A percentile compares a stretch with the other conserved stretches of the same genome.
Conservation (phyloP, 2,113 vertebrate genomes). For the Poeciliopsis prolifica region DNA sequence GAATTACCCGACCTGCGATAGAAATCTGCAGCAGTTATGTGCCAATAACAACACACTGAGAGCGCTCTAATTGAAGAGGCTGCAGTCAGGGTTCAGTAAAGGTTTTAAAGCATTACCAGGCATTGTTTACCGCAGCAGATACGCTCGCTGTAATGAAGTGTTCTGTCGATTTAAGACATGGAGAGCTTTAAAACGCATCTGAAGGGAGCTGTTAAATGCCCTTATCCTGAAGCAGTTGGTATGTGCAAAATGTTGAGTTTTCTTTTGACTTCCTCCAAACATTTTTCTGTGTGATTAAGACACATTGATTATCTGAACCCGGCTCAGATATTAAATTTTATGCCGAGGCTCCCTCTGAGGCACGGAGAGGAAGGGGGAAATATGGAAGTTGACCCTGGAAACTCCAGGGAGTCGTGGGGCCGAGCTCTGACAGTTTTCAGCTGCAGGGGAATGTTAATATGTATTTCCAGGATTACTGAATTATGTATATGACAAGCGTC, state of each 20-base stretch:
- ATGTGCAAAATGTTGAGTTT: background rate
- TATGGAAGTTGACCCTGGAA: constrained; percentile 65
- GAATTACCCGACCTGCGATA: constrained; percentile 82
- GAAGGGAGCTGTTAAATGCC: constrained; percentile 31
- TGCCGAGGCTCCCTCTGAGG: constrained; percentile 41
- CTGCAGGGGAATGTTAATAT: constrained; percentile 75
- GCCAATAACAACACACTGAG: constrained; percentile 81
- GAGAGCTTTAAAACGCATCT: constrained; percentile 39
- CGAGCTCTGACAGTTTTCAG: constrained; percentile 59
- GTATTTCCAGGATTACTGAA: constrained; percentile 94
- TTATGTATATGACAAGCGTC: constrained; percentile 87
- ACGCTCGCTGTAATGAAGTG: constrained; percentile 55
- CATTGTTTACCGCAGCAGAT: constrained; percentile 65
- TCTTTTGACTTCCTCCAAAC: constrained; percentile 11
- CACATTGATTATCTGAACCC: constrained; percentile 57
- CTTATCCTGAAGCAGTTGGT: constrained; percentile 7
- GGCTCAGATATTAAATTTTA: constrained; percentile 60
- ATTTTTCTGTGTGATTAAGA: constrained; percentile 49
- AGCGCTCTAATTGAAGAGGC: constrained; percentile 74
- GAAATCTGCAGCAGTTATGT: constrained; percentile 76
- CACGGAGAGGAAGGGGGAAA: constrained; percentile 41
- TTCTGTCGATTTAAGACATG: constrained; percentile 67
- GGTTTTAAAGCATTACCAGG: constrained; percentile 72
- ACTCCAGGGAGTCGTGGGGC: constrained; percentile 58
- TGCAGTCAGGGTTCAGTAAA: constrained; percentile 67